These are phyloP conservation scores for Acanthopleura granulata DNA, from an alignment of 2,888 invertebrate species.

Conservation along the genomic window DNA sequence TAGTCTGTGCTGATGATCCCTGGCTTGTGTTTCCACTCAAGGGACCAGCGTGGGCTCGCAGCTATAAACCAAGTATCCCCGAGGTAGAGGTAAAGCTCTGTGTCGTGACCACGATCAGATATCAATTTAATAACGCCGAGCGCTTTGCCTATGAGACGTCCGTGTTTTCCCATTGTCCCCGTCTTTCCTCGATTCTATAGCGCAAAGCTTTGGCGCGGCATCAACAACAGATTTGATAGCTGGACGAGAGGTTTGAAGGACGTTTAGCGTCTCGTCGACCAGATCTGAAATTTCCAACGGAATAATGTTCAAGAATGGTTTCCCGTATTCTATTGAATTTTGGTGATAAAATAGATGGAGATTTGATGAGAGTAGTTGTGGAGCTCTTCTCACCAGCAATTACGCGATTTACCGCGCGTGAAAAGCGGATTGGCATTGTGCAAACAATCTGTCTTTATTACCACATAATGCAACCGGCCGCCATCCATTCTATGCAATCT, in stretches of 20 bases:
- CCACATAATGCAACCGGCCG: neutral
- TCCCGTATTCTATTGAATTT: too few species aligned
- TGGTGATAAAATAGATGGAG: neutral
- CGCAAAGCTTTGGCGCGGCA: neutral
- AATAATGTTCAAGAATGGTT: too few species aligned
- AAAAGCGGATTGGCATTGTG: neutral
- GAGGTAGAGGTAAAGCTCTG: neutral
- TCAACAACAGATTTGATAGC: conserved; percentile 7
- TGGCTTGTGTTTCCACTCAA: conserved; percentile 6
- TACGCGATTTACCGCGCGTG: neutral
- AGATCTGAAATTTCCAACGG: too few species aligned
- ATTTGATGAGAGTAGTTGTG: conserved; percentile 1
- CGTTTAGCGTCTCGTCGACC: too few species aligned
- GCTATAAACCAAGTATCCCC: neutral
- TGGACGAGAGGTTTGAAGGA: neutral
- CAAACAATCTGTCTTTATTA: conserved; percentile 7
- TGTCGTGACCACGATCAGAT: conserved; percentile 4
- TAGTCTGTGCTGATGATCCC: neutral
- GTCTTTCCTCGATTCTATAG: neutral
- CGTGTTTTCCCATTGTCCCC: conserved; percentile 6
- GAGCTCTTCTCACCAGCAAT: neutral
- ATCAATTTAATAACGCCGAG: neutral
- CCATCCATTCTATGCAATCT: too few species aligned
- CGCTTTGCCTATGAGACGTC: conserved; percentile 1
- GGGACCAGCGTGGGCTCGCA: neutral